Evolutionary conservation across 2,113 vertebrate genomes (phyloP).

Genomic region (Phrynocephalus versicolor): DNA sequence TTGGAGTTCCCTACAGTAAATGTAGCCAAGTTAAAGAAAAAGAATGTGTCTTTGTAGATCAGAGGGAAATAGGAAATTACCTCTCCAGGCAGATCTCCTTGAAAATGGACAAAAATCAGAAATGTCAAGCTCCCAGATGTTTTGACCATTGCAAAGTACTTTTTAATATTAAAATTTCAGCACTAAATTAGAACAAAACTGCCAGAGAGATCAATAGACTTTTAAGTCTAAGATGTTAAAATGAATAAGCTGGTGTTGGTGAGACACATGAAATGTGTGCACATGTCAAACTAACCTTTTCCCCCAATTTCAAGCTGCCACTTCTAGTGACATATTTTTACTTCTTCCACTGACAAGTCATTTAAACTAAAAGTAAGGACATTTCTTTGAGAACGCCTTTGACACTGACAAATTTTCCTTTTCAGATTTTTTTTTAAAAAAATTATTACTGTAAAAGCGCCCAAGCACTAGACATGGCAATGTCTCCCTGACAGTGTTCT

Average conservation of each 20-base stretch:
- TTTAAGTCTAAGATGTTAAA: neutral
- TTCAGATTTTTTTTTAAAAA: neutral
- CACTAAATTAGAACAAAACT: neutral
- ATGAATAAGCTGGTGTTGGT: neutral
- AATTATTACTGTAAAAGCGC: neutral
- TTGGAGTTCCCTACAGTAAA: neutral
- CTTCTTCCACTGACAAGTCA: neutral
- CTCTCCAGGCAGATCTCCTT: neutral
- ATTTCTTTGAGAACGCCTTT: neutral
- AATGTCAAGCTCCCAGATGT: neutral
- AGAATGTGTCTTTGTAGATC: neutral
- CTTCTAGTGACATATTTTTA: neutral
- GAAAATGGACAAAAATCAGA: neutral
- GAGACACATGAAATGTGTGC: neutral
- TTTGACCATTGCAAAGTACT: neutral
- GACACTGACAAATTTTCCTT: neutral
- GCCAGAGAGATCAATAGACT: slow-evolving; percentile 4
- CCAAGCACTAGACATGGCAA: neutral
- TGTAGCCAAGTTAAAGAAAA: neutral
- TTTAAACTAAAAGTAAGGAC: neutral
- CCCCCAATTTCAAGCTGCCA: neutral
- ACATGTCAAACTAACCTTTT: neutral
- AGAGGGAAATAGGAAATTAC: neutral
- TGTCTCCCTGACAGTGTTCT: neutral
- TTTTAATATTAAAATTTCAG: neutral